Evolutionary conservation across 2,888 invertebrate genomes (phyloP).

Genomic region (Napeogenes inachia): DNA sequence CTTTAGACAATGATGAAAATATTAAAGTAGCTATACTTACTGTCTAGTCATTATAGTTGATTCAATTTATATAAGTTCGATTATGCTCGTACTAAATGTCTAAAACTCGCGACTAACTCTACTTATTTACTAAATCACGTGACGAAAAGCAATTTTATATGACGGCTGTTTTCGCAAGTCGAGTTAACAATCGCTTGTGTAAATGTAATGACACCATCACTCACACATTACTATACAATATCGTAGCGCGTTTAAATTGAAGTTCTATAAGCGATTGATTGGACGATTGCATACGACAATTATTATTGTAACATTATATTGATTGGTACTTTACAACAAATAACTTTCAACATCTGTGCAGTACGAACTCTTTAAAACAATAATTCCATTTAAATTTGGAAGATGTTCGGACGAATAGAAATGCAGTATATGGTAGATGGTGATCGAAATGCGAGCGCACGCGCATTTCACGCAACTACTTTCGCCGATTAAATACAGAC

Average conservation of each 20-base stretch:
- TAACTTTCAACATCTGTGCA: too few relatives aligned
- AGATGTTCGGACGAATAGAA: conserved; percentile 17
- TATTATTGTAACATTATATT: not conserved
- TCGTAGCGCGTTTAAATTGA: conserved; percentile 14
- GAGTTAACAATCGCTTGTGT: conserved; percentile 66
- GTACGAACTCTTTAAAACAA: too few relatives aligned
- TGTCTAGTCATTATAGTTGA: too few relatives aligned
- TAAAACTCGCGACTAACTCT: too few relatives aligned
- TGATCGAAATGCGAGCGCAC: conserved; percentile 49
- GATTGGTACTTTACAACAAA: too few relatives aligned
- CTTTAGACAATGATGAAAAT: too few relatives aligned
- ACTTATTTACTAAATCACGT: conserved; percentile 53
- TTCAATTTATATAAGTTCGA: too few relatives aligned
- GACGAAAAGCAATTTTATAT: conserved; percentile 66
- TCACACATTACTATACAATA: conserved; percentile 41
- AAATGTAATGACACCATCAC: conserved; percentile 57
- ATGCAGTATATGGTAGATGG: conserved; percentile 35
- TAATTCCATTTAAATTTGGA: too few relatives aligned
- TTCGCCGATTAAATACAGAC: conserved; percentile 67
- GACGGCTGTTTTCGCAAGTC: conserved; percentile 64
- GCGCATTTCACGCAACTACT: conserved; percentile 65
- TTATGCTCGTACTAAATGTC: too few relatives aligned
- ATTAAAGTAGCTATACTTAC: too few relatives aligned
- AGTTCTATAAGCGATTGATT: conserved; percentile 22
- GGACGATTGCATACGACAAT: conserved; percentile 1